phyloP scores from a whole-genome alignment of 2,888 invertebrate species.

The Cybosia mesomella region DNA sequence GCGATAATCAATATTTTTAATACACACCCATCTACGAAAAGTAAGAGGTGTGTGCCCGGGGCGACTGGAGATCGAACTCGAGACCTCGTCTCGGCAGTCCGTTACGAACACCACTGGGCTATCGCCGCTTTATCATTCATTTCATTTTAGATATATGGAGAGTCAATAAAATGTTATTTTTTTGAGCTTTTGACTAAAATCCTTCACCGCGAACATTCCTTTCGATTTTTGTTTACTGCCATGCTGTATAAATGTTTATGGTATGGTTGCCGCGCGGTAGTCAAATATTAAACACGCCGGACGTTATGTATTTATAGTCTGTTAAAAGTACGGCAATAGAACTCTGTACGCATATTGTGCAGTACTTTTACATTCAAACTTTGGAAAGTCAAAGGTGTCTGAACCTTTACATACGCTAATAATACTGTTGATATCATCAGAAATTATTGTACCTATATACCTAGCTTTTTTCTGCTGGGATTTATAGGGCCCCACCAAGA shows the following conservation, averaged over 20 bases:
- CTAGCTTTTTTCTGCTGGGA: too few relatives aligned
- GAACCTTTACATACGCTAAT: background rate
- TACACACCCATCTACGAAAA: too few relatives aligned
- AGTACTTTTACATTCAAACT: background rate
- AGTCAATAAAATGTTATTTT: too few relatives aligned
- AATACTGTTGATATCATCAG: background rate
- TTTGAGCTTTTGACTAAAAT: background rate
- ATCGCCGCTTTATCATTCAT: too few relatives aligned
- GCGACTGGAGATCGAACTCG: too few relatives aligned
- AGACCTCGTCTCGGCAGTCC: too few relatives aligned
- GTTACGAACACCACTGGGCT: too few relatives aligned
- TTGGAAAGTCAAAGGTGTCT: background rate
- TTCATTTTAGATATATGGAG: too few relatives aligned
- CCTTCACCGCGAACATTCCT: background rate
- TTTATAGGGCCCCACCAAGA: too few relatives aligned
- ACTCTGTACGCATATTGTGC: background rate
- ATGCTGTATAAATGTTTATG: background rate
- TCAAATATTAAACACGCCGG: background rate
- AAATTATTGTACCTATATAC: too few relatives aligned
- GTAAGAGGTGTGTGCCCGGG: too few relatives aligned
- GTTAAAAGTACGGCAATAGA: background rate
- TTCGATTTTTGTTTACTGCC: background rate
- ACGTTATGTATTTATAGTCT: background rate
- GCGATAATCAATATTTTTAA: too few relatives aligned
- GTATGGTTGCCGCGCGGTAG: background rate